Base-by-base conservation (phyloP, 2,888 invertebrate genomes). In the Hydroisotoma schaefferi region DNA sequence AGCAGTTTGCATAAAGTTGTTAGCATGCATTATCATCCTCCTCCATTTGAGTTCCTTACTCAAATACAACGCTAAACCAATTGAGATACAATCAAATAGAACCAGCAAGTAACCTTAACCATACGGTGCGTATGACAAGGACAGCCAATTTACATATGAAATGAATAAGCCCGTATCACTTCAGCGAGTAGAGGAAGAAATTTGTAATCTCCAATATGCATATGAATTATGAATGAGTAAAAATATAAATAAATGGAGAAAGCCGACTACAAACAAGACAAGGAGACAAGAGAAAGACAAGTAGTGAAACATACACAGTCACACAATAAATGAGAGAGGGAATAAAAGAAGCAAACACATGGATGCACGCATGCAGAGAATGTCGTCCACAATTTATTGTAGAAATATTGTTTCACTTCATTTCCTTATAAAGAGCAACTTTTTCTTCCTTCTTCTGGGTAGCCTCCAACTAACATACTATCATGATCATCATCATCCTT, bases 351-450 rank as follows among this genome's bases (percentile, higher is more conserved):
- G 8, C 40, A 5, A 40, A 40, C 40, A 40, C 40, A 40, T 40
- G 40, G n/a, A 40, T 18, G 20, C 8, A 40, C n/a, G n/a, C 43
- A 5, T n/a, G 6, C n/a, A 25, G 27, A 27, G n/a, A 49, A 58
- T 59, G 59, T 56, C 57, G 55, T 63, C 57, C 53, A 55, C 61
- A 58, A 59, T 58, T 65, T 59, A 59, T 61, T 64, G 59, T 59
- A 57, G 61, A 59, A 59, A 61, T 65, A 65, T 61, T 61, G 58
- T 64, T 64, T 56, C 55, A 55, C 57, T 64, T 61, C 61, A 64
- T 53, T 60, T 60, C 56, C 54, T 38, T 53, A 38, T 43, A 37
- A 6, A 52, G 37, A 52, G n/a, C 22, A 52, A 62, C 37, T 29
- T 49, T 6, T 20, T 28, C 37, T 40, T 40, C 37, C 27, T 49